Evolutionary conservation across 2,113 vertebrate genomes (phyloP).

Genomic region (Bos javanicus): DNA sequence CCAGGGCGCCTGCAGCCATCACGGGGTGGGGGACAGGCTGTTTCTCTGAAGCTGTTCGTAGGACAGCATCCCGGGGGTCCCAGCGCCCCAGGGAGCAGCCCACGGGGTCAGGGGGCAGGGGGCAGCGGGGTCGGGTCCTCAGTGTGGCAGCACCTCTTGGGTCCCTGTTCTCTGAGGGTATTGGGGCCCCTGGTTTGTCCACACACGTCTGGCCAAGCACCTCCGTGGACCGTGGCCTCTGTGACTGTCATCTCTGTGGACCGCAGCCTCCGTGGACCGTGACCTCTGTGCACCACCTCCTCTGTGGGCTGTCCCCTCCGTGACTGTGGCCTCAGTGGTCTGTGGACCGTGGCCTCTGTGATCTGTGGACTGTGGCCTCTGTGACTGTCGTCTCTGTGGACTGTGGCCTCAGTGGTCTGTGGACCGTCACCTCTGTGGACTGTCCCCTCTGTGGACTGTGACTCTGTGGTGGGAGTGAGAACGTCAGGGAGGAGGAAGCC

Average conservation of each 20-base stretch:
- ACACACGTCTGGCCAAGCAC: not conserved
- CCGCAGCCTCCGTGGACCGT: accelerated
- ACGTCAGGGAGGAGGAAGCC: not conserved
- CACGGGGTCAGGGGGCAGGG: not conserved
- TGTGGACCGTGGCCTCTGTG: accelerated
- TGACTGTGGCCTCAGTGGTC: accelerated
- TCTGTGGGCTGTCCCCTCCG: accelerated
- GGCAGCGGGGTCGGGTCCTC: not conserved
- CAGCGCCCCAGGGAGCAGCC: not conserved
- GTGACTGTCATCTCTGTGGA: not conserved
- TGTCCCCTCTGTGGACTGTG: not conserved
- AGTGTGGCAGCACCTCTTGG: not conserved
- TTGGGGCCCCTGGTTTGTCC: not conserved
- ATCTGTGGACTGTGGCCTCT: accelerated
- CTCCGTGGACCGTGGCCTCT: not conserved
- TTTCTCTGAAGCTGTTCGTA: not conserved
- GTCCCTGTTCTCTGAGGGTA: not conserved
- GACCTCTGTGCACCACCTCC: too few relatives aligned
- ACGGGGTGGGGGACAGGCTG: accelerated
- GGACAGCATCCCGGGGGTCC: not conserved
- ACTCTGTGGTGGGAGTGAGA: not conserved
- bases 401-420: too few relatives aligned
- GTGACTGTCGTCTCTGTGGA: too few relatives aligned
- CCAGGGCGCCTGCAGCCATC: not conserved
- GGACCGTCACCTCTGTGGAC: accelerated